Conservation (phyloP, 2,888 invertebrate genomes). For the Pseudanteris insignis region DNA sequence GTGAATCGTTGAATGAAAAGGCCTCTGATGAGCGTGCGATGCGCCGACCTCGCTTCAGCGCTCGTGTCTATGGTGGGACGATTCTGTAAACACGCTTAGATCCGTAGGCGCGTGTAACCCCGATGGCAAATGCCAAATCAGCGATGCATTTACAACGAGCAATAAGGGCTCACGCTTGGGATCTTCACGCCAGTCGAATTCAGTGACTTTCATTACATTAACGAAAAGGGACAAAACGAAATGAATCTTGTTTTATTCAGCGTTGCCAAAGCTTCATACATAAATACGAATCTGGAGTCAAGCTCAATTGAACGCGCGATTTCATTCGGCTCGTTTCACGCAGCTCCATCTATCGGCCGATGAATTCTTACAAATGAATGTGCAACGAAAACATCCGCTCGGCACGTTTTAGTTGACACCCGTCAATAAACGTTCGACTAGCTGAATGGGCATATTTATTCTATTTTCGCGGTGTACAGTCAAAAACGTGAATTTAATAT, state of each 20-base stretch:
- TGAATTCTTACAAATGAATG: no score
- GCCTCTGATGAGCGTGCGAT: conserved; percentile 13
- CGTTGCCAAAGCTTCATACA: background rate
- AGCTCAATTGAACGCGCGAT: background rate
- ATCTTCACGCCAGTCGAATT: conserved; percentile 47
- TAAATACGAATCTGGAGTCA: background rate
- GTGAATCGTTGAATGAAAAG: conserved; percentile 9
- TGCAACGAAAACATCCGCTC: no score
- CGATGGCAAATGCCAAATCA: conserved; percentile 20
- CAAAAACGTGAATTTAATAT: no score
- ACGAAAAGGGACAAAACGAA: conserved; percentile 45
- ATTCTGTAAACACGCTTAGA: conserved; percentile 48
- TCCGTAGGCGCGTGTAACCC: conserved; percentile 4
- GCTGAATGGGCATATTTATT: no score
- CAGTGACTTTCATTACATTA: conserved; percentile 50
- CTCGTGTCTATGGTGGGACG: conserved; percentile 51
- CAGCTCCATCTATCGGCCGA: no score
- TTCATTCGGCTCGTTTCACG: no score
- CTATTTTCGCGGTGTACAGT: no score
- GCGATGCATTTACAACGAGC: conserved; percentile 29
- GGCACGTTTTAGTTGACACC: no score
- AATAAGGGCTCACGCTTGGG: conserved; percentile 15
- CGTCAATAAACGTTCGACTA: no score
- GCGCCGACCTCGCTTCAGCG: conserved; percentile 49
- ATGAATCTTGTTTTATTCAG: conserved; percentile 12